phyloP scores from a whole-genome alignment of 2,113 vertebrate species.

The Bagarius yarrelli region DNA sequence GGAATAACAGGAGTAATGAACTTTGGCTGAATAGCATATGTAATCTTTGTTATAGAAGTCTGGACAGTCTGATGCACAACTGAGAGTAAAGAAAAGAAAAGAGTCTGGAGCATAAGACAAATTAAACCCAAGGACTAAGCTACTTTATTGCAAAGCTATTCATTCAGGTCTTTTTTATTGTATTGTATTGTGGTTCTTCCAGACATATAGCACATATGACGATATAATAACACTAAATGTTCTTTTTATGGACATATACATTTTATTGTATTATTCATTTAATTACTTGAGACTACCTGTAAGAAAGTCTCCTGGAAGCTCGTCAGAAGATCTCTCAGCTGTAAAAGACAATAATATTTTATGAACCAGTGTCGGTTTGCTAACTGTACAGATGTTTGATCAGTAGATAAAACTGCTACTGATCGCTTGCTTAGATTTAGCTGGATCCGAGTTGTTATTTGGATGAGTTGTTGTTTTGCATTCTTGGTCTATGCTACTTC shows the following conservation, averaged over 20 bases:
- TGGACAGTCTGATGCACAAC: slow-evolving; percentile 25
- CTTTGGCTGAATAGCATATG: slow-evolving; percentile 25
- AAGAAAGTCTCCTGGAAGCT: background rate
- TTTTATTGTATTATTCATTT: background rate
- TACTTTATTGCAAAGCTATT: background rate
- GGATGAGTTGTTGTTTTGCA: too few species aligned
- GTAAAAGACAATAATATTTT: background rate
- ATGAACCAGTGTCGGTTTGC: too few species aligned
- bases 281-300: background rate
- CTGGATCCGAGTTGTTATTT: too few species aligned
- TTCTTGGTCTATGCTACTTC: too few species aligned
- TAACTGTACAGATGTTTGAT: background rate
- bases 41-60: background rate
- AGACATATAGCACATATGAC: background rate
- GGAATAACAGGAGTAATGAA: slow-evolving; percentile 6
- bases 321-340: background rate
- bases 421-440: too few species aligned
- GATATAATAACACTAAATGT: background rate
- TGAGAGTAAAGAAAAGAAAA: slow-evolving; percentile 3
- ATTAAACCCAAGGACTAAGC: background rate
- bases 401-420: background rate
- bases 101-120: slow-evolving; percentile 10
- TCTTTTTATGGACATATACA: background rate
- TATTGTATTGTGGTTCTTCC: background rate
- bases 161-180: background rate